phyloP scores from a whole-genome alignment of 2,797 vertebrate species.

The Pogonophryne albipinna region DNA sequence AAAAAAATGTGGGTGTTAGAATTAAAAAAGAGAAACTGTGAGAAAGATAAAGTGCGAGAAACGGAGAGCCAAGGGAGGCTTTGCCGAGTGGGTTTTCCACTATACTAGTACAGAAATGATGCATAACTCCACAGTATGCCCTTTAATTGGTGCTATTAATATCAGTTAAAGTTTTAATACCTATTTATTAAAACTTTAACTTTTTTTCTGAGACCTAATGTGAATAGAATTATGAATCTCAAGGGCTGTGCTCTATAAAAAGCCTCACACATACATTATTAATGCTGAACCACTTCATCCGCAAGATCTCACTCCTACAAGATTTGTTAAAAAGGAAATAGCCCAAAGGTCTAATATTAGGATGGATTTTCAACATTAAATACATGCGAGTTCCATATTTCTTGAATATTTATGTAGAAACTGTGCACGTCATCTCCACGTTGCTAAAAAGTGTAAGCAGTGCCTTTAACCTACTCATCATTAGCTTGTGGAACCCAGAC shows the following conservation, averaged over 20 bases:
- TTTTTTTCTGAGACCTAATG: constrained; percentile 80
- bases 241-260: constrained; percentile 85
- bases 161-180: constrained; percentile 88
- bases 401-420: constrained; percentile 61
- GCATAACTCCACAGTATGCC: constrained; percentile 75
- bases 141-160: constrained; percentile 87
- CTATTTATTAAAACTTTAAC: constrained; percentile 86
- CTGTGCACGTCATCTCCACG: constrained; percentile 38
- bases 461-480: constrained; percentile 33
- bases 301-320: constrained; percentile 77
- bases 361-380: constrained; percentile 76
- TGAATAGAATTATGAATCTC: constrained; percentile 85
- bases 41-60: constrained; percentile 41
- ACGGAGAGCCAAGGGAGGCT: constrained; percentile 52
- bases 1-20: constrained; percentile 5
- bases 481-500: constrained; percentile 52
- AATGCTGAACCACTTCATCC: constrained; percentile 83
- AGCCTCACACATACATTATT: constrained; percentile 84
- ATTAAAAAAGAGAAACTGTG: constrained; percentile 13
- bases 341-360: constrained; percentile 82
- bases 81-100: constrained; percentile 67
- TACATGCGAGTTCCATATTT: constrained; percentile 59
- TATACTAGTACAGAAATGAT: constrained; percentile 77
- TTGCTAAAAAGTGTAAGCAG: constrained; percentile 30
- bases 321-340: constrained; percentile 81